A percentile compares a stretch with the other conserved stretches of the same genome.
phyloP scores from a whole-genome alignment of 2,113 vertebrate genomes.

The Ctenomys sociabilis region DNA sequence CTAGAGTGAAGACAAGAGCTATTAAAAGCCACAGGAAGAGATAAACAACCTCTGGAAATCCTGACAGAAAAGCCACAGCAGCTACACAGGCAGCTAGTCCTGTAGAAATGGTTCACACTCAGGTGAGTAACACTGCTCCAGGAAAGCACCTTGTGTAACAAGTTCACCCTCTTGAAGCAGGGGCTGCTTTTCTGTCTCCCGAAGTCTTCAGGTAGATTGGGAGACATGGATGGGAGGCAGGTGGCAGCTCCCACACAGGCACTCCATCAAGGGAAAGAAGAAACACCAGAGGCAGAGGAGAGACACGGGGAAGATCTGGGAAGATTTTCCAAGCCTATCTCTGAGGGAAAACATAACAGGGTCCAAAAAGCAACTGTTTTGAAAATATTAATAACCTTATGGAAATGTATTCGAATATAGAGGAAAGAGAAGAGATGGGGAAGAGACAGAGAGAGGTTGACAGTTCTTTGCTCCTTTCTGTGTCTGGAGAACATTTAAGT shows the following conservation, averaged over 20 bases:
- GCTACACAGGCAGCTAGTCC: background rate
- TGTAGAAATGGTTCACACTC: slow-evolving; percentile 47
- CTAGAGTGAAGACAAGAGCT: slow-evolving; percentile 14
- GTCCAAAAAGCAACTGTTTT: background rate
- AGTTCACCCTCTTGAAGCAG: background rate
- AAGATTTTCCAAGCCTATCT: background rate
- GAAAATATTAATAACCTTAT: no score
- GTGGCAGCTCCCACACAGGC: background rate
- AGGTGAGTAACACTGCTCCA: slow-evolving; percentile 6
- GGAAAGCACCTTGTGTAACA: background rate
- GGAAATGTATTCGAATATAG: no score
- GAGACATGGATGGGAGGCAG: no score
- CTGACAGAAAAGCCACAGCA: background rate
- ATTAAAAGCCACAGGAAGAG: slow-evolving; percentile 14
- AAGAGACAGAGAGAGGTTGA: background rate
- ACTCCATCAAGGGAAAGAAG: background rate
- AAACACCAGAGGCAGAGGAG: background rate
- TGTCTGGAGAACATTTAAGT: background rate
- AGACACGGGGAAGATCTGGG: background rate
- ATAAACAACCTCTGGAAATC: background rate
- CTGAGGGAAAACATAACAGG: background rate
- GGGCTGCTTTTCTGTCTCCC: background rate
- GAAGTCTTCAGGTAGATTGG: background rate
- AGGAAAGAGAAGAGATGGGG: no score
- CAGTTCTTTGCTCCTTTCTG: background rate